These are phyloP conservation scores for Steatornis caripensis DNA, from an alignment of 2,113 vertebrate genomes.

Conservation along the genomic window DNA sequence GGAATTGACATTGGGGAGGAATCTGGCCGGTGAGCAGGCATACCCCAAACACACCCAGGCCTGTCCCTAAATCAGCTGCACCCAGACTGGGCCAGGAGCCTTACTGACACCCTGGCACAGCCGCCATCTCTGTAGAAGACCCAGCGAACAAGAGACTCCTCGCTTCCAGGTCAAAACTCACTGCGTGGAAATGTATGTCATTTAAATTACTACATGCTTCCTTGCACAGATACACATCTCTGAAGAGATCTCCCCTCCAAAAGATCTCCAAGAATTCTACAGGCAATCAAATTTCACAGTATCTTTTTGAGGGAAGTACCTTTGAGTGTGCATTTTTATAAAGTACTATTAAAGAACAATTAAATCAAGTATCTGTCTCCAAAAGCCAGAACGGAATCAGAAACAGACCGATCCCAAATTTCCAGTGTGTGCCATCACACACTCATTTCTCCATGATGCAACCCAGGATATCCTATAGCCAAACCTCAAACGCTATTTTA, in stretches of 20 bases:
- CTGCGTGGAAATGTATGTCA: background rate
- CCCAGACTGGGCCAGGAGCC: fast-evolving
- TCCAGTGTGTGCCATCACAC: background rate
- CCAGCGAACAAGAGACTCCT: background rate
- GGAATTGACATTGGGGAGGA: background rate
- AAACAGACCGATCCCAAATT: background rate
- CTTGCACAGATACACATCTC: background rate
- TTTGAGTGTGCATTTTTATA: too few species aligned
- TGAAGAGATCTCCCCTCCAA: background rate
- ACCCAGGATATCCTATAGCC: background rate
- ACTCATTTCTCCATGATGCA: background rate
- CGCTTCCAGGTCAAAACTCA: background rate
- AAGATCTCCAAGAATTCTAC: background rate
- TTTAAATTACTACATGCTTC: background rate
- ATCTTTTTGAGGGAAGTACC: background rate
- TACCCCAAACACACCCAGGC: background rate
- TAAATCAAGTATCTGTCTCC: background rate
- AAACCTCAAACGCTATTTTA: background rate
- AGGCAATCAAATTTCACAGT: background rate
- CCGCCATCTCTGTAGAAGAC: background rate
- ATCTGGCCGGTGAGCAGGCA: background rate
- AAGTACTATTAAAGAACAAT: too few species aligned
- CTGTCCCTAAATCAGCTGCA: background rate
- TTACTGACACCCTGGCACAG: background rate
- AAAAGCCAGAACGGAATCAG: background rate